Evolutionary conservation across 2,888 invertebrate genomes (phyloP).

Genomic region (Kuschelorhynchus macadamiae): DNA sequence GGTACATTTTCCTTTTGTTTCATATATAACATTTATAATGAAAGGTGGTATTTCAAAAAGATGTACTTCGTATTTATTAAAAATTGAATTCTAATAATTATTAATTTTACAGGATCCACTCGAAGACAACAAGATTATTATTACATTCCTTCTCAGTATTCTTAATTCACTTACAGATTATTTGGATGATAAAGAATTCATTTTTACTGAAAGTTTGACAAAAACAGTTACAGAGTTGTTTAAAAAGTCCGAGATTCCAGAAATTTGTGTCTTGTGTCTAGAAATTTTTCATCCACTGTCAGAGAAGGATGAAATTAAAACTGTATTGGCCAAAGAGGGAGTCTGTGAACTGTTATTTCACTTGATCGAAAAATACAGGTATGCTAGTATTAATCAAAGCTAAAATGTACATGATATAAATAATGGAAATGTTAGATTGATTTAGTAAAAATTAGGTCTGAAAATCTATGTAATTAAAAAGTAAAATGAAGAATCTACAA

Average conservation of each 20-base stretch:
- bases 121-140: conserved; percentile 73
- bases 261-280: conserved; percentile 82
- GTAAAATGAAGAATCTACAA: no score
- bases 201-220: conserved; percentile 62
- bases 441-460: no score
- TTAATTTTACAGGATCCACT: conserved; percentile 54
- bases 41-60: no score
- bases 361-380: conserved; percentile 79
- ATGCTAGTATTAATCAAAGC: not conserved
- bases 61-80: no score
- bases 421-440: no score
- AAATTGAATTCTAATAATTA: no score
- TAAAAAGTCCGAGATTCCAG: conserved; percentile 76
- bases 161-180: conserved; percentile 77
- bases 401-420: no score
- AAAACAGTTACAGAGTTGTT: conserved; percentile 74
- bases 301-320: conserved; percentile 85
- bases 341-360: conserved; percentile 83
- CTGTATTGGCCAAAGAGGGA: conserved; percentile 81
- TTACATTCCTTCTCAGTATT: conserved; percentile 72
- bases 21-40: no score
- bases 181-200: conserved; percentile 70
- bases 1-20: no score
- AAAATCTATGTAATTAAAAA: no score
- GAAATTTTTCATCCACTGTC: conserved; percentile 83